Percentiles rank a stretch among this genome's conserved stretches.
Evolutionary conservation across 2,888 invertebrate genomes (phyloP).

Genomic region (Neoascia interrupta): DNA sequence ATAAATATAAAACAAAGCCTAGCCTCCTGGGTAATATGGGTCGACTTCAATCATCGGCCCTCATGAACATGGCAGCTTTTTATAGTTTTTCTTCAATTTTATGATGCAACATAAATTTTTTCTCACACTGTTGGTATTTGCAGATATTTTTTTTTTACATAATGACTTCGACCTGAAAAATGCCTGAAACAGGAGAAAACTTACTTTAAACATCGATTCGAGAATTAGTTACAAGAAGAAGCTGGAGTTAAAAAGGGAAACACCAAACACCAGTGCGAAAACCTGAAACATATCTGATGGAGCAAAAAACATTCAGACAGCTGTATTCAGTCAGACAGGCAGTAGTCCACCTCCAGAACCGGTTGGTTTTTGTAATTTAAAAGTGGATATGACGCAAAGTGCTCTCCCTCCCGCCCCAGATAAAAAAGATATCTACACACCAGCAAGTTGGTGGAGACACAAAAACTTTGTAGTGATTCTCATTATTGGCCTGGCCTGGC

Average conservation of each 20-base stretch:
- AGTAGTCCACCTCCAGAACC: conserved; percentile 51
- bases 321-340: conserved; percentile 9
- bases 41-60: too few relatives aligned
- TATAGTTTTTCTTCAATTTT: background rate
- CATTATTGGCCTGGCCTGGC: too few relatives aligned
- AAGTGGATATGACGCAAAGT: conserved; percentile 57
- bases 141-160: background rate
- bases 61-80: too few relatives aligned
- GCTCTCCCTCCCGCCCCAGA: background rate
- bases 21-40: too few relatives aligned
- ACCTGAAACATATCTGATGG: background rate
- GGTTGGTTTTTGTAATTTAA: conserved; percentile 37
- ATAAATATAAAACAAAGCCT: too few relatives aligned
- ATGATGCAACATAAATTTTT: conserved; percentile 23
- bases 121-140: conserved; percentile 23
- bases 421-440: background rate
- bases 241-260: conserved; percentile 7
- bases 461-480: conserved; percentile 31
- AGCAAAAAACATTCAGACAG: too few relatives aligned
- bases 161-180: conserved; percentile 33
- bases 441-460: conserved; percentile 13
- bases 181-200: background rate
- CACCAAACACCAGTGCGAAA: background rate
- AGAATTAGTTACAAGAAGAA: conserved; percentile 10
- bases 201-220: conserved; percentile 17